phyloP scores from a whole-genome alignment of 1,140 invertebrate genomes.

The Pseudomyrmex gracilis region DNA sequence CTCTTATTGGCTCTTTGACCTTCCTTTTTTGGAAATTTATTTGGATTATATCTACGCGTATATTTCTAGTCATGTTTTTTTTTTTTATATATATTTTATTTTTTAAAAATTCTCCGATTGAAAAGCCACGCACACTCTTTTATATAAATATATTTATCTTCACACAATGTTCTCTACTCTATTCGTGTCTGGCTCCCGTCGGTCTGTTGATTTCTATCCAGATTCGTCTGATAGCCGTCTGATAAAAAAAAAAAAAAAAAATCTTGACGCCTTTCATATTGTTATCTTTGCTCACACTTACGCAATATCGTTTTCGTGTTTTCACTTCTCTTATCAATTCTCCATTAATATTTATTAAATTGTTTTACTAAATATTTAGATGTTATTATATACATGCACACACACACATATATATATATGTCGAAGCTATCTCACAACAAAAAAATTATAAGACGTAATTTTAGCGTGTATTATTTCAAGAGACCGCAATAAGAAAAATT shows the following conservation, averaged over 20 bases:
- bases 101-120: background rate
- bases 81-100: background rate
- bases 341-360: background rate
- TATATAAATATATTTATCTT: background rate
- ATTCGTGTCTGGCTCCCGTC: background rate
- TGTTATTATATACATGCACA: background rate
- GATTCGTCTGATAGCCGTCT: background rate
- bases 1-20: too few species aligned
- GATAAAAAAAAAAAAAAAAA: conserved; percentile 7
- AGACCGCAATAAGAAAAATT: background rate
- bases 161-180: background rate
- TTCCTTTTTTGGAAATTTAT: background rate
- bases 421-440: too few species aligned
- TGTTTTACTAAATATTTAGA: background rate
- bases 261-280: background rate
- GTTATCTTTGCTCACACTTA: background rate
- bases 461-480: background rate
- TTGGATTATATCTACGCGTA: background rate
- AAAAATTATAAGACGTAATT: too few species aligned
- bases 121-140: background rate
- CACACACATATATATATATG: background rate
- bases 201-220: conserved; percentile 22
- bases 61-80: background rate
- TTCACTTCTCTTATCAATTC: background rate
- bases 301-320: background rate